phyloP scores from a whole-genome alignment of 2,888 invertebrate species.

The Drosophila maculinotata region DNA sequence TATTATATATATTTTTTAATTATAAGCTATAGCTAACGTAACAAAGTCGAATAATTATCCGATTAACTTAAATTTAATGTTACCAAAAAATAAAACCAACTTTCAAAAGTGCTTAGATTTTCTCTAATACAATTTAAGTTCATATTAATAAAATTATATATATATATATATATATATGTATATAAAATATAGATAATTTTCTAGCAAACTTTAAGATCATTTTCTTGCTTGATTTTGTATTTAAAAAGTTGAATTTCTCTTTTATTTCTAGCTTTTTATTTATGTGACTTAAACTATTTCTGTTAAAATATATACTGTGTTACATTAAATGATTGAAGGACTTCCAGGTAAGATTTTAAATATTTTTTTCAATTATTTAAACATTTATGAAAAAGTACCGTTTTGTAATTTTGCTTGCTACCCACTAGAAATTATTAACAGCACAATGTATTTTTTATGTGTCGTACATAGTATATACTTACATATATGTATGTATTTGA shows the following conservation, averaged over 20 bases:
- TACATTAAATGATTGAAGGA: background rate
- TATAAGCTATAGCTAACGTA: too few species aligned
- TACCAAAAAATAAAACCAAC: too few species aligned
- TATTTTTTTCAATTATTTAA: background rate
- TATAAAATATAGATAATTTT: too few species aligned
- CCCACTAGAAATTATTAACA: conserved; percentile 1
- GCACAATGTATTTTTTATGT: conserved; percentile 4
- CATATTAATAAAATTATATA: background rate
- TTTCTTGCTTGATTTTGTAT: background rate
- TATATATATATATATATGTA: background rate
- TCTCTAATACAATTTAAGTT: too few species aligned
- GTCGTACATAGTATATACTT: conserved; percentile 10
- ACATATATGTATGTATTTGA: conserved; percentile 22
- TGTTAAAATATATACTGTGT: background rate
- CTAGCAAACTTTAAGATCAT: too few species aligned
- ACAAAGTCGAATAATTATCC: too few species aligned
- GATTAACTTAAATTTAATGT: too few species aligned
- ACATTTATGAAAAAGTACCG: background rate
- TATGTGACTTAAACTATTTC: background rate
- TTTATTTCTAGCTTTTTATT: conserved; percentile 11
- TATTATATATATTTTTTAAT: too few species aligned
- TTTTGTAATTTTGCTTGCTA: conserved; percentile 1
- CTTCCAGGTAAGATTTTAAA: background rate
- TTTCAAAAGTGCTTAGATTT: too few species aligned
- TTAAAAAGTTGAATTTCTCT: background rate